Base-by-base conservation (phyloP, 2,113 vertebrate genomes). In the Alouatta palliata region DNA sequence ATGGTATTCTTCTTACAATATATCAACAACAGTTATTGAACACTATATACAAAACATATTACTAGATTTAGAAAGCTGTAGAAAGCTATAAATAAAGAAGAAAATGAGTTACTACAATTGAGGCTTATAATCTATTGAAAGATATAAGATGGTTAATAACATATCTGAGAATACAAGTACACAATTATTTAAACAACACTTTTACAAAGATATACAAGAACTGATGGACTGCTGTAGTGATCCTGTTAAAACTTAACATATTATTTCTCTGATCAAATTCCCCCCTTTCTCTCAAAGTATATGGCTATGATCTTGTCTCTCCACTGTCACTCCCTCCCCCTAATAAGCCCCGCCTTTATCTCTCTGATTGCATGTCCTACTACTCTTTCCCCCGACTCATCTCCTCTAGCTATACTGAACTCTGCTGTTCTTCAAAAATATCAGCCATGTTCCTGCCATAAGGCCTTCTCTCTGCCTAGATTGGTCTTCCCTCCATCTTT, bases 131-230 rank as follows among this genome's bases (percentile, higher is more conserved):
- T 92, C 43, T 92, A 75, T 35, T 77, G 93, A 30, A 82, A 86
- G 66, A 87, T 43, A 21, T 71, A 89, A 89, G 3, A 70, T 8
- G 92, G 66, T 40, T 43, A 79, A 47, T 27, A 79, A 89, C 56
- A 88, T 30, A 97, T 56, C 66, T 86, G n/a, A 91, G 37, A 90
- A 95, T 17, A 87, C 54, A 87, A 95, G 85, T 45, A 94, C 27
- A 76, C 4, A 84, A 13, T 54, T 80, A 82, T 43, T 93, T 90
- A 82, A 80, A 37, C 32, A 90, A 79, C 25, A 80, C 79, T 94
- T 95, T 93, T 89, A 82, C 37, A 45, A 93, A 96, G 35, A 71
- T 66, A 90, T 23, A 76, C 0, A 97, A 70, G 80, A 87, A 80
- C 23, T 80, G 40, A 77, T 35, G 23, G 23, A 79, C 73, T 93